Evolutionary conservation across 2,113 vertebrate genomes (phyloP).

Genomic region (Callopanchax toddi): DNA sequence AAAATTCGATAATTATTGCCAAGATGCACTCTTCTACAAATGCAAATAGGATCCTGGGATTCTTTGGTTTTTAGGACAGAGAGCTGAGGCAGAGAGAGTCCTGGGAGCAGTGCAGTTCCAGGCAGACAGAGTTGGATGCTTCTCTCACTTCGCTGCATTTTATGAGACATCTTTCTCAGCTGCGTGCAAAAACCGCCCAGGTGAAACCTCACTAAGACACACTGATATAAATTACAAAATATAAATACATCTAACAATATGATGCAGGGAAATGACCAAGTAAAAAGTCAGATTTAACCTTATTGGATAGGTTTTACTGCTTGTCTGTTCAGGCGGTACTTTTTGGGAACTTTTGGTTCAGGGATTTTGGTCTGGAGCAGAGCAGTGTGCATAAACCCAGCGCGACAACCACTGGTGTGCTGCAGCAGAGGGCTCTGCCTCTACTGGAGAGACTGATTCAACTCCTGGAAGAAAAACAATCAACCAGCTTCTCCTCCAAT

Average conservation of each 20-base stretch:
- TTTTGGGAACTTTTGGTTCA: slow-evolving; percentile 80
- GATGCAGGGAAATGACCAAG: no score
- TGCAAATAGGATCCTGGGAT: no score
- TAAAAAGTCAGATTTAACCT: not conserved
- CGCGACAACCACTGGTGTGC: slow-evolving; percentile 23
- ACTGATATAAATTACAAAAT: not conserved
- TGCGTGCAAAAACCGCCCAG: slow-evolving; percentile 81
- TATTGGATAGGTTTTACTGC: not conserved
- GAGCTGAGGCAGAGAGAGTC: slow-evolving; percentile 71
- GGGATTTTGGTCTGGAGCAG: slow-evolving; percentile 75
- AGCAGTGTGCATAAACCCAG: slow-evolving; percentile 37
- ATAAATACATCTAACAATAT: slow-evolving; percentile 5
- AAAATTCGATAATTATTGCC: no score
- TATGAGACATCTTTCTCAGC: slow-evolving; percentile 72
- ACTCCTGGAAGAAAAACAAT: slow-evolving; percentile 71
- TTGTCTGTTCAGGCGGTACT: slow-evolving; percentile 74
- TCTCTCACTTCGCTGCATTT: slow-evolving; percentile 76
- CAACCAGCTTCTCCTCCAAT: slow-evolving; percentile 38
- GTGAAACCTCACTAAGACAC: slow-evolving; percentile 74
- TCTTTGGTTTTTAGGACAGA: slow-evolving; percentile 68
- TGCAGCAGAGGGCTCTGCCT: slow-evolving; percentile 79
- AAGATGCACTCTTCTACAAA: no score
- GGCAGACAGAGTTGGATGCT: slow-evolving; percentile 75
- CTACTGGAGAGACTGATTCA: slow-evolving; percentile 78
- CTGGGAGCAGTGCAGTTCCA: slow-evolving; percentile 73